Evolutionary conservation across 2,888 invertebrate genomes (phyloP).

Genomic region (Thelaira solivaga): DNA sequence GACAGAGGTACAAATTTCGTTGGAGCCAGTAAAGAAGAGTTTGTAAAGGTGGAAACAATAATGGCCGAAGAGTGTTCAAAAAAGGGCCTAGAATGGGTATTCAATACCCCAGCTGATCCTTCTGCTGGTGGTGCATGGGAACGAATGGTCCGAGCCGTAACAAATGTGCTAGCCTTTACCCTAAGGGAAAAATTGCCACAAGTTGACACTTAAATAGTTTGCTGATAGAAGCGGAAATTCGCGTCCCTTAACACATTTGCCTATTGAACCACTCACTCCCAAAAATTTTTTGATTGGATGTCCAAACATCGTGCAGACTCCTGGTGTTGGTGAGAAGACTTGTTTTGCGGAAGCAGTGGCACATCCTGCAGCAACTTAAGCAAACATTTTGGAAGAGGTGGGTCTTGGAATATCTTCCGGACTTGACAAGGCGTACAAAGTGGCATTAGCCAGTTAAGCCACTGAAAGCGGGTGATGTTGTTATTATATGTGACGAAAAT

Average conservation of each 20-base stretch:
- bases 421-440: neutral
- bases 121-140: neutral
- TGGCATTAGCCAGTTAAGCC: neutral
- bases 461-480: neutral
- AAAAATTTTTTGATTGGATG: neutral
- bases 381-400: neutral
- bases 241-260: neutral
- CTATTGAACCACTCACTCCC: neutral
- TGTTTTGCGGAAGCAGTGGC: neutral
- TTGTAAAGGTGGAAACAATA: neutral
- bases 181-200: neutral
- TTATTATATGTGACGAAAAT: neutral
- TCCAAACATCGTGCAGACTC: neutral
- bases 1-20: conserved; percentile 51
- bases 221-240: neutral
- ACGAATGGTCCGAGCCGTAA: neutral
- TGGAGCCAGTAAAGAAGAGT: conserved; percentile 37
- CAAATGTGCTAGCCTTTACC: neutral
- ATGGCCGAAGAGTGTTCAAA: neutral
- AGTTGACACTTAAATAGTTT: neutral
- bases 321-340: neutral
- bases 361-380: neutral
- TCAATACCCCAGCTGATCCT: neutral
- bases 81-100: neutral
- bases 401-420: neutral